A percentile compares a stretch with the other conserved stretches of the same genome.
Evolutionary conservation across 2,113 vertebrate genomes (phyloP).

Genomic region (Chaetops frenatus): DNA sequence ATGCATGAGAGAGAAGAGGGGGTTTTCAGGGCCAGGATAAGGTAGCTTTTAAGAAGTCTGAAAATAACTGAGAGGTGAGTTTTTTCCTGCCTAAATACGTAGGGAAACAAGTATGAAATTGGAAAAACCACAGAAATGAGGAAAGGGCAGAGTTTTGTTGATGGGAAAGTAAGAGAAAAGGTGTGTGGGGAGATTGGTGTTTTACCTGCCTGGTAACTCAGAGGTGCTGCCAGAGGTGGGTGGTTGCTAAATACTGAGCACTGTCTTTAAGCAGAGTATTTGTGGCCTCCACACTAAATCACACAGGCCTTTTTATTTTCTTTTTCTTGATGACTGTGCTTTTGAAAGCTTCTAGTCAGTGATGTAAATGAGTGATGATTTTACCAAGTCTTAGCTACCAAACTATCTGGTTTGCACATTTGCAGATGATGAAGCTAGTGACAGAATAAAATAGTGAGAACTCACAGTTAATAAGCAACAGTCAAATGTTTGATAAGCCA

Average conservation of each 20-base stretch:
- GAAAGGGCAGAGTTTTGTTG: not conserved
- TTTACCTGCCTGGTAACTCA: not conserved
- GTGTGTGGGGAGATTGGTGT: not conserved
- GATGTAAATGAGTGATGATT: not conserved
- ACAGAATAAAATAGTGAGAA: not conserved
- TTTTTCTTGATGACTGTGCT: not conserved
- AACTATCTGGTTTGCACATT: not conserved
- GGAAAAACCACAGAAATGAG: slow-evolving; percentile 23
- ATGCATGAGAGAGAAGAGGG: fast-evolving
- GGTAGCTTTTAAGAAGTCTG: not conserved
- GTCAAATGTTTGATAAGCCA: not conserved
- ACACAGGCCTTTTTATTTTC: not conserved
- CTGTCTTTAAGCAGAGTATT: not conserved
- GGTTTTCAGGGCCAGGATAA: not conserved
- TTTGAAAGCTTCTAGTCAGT: not conserved
- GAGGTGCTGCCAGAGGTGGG: not conserved
- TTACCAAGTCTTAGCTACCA: not conserved
- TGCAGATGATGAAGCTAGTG: not conserved
- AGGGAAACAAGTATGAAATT: not conserved
- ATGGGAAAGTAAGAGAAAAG: not conserved
- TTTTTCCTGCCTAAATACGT: not conserved
- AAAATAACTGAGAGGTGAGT: not conserved
- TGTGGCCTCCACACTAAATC: not conserved
- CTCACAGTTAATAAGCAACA: not conserved
- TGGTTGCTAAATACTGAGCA: not conserved